phyloP scores from a whole-genome alignment of 2,113 vertebrate genomes.

The Alouatta palliata region DNA sequence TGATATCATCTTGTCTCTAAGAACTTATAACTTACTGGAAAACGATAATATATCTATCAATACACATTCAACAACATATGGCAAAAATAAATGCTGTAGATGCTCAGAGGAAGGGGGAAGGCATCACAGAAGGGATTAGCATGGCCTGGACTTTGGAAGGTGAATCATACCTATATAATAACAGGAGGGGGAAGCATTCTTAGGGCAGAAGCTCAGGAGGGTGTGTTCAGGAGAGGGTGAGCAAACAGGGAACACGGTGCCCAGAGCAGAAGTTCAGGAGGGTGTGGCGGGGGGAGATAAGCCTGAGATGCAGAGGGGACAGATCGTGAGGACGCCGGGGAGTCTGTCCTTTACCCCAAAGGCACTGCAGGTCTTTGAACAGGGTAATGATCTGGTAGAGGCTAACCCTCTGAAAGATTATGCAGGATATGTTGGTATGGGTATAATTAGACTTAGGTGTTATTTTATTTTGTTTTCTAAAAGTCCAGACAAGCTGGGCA shows the following conservation, averaged over 20 bases:
- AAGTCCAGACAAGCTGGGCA: background rate
- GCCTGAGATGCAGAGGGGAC: background rate
- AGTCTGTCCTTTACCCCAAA: background rate
- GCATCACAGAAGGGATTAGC: rapidly evolving
- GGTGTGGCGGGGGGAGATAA: background rate
- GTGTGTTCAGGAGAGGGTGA: background rate
- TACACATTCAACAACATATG: background rate
- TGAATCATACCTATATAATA: background rate
- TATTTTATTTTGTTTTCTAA: background rate
- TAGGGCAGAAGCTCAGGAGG: background rate
- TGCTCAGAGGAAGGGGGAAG: background rate
- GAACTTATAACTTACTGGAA: background rate
- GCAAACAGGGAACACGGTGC: no score
- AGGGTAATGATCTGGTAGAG: background rate
- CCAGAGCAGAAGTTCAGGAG: background rate
- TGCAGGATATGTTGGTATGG: background rate
- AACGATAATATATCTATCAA: background rate
- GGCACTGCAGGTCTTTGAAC: background rate
- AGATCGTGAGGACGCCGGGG: rapidly evolving
- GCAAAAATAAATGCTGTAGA: background rate
- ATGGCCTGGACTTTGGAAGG: background rate
- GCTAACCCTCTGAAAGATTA: background rate
- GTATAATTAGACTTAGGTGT: background rate
- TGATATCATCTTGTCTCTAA: background rate
- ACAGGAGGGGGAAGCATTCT: background rate